These are phyloP conservation scores for Tachysurus fulvidraco DNA, from an alignment of 2,113 vertebrate species.

Conservation along the genomic window DNA sequence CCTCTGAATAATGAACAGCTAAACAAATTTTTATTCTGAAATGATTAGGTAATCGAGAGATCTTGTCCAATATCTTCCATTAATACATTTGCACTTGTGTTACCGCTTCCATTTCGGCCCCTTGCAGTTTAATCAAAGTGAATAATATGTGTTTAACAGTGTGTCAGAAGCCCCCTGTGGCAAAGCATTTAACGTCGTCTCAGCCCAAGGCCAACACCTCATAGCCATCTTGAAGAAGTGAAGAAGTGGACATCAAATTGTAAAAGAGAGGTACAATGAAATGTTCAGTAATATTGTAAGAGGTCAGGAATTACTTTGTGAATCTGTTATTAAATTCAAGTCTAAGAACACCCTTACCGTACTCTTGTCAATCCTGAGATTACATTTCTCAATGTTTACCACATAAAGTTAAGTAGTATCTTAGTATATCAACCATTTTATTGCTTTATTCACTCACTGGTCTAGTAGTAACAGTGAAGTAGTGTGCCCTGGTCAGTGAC, in stretches of 20 bases:
- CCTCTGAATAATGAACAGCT: background rate
- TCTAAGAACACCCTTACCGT: slow-evolving; percentile 5
- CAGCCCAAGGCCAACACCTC: slow-evolving; percentile 38
- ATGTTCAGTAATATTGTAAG: slow-evolving; percentile 13
- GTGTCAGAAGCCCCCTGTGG: slow-evolving; percentile 33
- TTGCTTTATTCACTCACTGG: background rate
- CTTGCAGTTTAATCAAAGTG: slow-evolving; percentile 1
- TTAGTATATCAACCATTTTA: background rate
- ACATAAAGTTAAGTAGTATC: background rate
- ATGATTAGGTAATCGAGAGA: background rate
- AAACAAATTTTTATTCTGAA: slow-evolving; percentile 6
- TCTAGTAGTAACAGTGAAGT: background rate
- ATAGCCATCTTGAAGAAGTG: slow-evolving; percentile 11
- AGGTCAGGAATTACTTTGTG: slow-evolving; percentile 8
- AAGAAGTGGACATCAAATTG: background rate
- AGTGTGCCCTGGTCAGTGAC: background rate
- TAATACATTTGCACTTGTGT: background rate
- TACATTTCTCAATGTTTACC: background rate
- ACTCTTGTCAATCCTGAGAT: background rate
- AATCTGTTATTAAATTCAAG: slow-evolving; percentile 30
- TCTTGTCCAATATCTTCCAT: slow-evolving; percentile 1
- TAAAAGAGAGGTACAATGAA: slow-evolving; percentile 17
- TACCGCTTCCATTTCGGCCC: background rate
- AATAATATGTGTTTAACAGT: slow-evolving; percentile 27
- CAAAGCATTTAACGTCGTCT: slow-evolving; percentile 36